These are phyloP conservation scores for Alexandromys fortis DNA, from an alignment of 2,113 vertebrate genomes.

Conservation along the genomic window DNA sequence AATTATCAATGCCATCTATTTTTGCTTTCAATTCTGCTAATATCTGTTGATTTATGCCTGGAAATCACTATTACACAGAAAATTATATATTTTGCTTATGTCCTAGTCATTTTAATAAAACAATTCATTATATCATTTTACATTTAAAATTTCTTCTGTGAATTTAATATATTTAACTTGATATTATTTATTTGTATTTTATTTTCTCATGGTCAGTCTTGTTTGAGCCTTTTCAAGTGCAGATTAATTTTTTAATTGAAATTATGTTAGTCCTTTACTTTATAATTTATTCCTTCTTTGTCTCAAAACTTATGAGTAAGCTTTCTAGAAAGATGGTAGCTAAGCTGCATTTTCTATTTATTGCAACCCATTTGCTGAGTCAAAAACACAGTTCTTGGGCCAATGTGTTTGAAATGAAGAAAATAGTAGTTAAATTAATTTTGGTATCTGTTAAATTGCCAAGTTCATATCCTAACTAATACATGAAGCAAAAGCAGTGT, in stretches of 20 bases:
- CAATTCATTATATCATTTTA: neutral
- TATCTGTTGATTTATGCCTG: neutral
- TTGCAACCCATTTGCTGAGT: neutral
- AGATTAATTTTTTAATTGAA: neutral
- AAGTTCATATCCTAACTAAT: neutral
- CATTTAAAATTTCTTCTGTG: neutral
- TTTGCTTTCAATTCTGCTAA: neutral
- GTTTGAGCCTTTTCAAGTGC: neutral
- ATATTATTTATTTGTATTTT: neutral
- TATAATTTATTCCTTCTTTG: neutral
- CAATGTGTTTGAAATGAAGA: neutral
- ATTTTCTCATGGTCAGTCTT: neutral
- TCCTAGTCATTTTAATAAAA: neutral
- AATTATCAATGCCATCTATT: neutral
- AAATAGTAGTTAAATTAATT: neutral
- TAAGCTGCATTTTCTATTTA: neutral
- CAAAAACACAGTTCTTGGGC: neutral
- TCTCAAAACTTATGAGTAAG: slow-evolving; percentile 10
- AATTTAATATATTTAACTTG: neutral
- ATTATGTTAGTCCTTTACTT: slow-evolving; percentile 2
- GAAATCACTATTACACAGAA: neutral
- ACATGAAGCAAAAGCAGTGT: neutral
- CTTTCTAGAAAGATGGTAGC: neutral
- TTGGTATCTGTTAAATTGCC: neutral
- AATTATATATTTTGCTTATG: neutral